Base-by-base conservation (phyloP, 2,888 invertebrate genomes). In the Cephonodes hylas region DNA sequence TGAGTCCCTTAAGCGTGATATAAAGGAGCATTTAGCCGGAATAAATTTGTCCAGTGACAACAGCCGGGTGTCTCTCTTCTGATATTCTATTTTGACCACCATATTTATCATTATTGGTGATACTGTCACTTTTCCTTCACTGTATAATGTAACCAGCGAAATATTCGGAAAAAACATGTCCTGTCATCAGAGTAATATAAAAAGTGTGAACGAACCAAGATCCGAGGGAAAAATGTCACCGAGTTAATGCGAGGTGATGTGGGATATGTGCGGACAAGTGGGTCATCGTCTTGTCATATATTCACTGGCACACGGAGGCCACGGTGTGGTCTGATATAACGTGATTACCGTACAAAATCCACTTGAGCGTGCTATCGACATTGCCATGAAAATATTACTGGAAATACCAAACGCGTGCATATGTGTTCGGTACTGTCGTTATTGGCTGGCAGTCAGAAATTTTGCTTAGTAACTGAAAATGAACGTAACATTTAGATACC, bases 221-320 rank as follows among this genome's bases (percentile, higher is more conserved):
- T 70, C 63, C 68, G 65, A 68, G 71, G 74, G 75, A 77, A 76
- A 77, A 76, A 79, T 78, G 73, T 57, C 66, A 61, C 46, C 61
- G 66, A 66, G 72, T 76, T 77, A 74, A 76, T 80, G 75, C 76
- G 70, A 70, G 69, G 73, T 70, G 75, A 79, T 74, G 71, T 71
- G 69, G 71, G 74, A 73, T 73, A 74, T 74, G 75, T 73, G 61
- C 66, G 48, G 1, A 25, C 48, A 53, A 46, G 25, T 42, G 27
- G 48, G 48, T 53, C 48, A 53, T 15, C 48, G 15, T 53, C 48
- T 15, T 25, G 27, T 48, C n/a, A 48, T 48, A 53, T 27, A 53
- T 2, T 27, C 48, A 27, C 25, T 48, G 48, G 25, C 48, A 53
- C 48, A 27, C 18, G 27, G 13, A 4, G 23, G 7, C 42, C 42